A percentile compares a stretch with the other conserved stretches of the same genome.
phyloP scores from a whole-genome alignment of 2,888 invertebrate species.

The Autographa pulchrina region DNA sequence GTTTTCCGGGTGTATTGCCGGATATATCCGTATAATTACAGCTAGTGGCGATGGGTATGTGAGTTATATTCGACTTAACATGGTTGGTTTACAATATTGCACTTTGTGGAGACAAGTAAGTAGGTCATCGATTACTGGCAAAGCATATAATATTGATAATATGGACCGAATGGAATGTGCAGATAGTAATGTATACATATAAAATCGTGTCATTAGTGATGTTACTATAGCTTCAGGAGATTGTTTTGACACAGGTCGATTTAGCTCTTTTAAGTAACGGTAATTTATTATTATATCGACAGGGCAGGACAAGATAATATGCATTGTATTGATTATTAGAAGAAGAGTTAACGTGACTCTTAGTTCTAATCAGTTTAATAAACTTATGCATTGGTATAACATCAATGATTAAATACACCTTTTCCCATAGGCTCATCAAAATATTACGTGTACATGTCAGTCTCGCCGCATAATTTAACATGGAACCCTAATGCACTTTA shows the following conservation, averaged over 20 bases:
- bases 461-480: not conserved
- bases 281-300: too few relatives aligned
- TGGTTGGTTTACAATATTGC: conserved; percentile 47
- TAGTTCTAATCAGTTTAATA: too few relatives aligned
- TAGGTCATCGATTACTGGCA: conserved; percentile 30
- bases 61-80: conserved; percentile 30
- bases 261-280: too few relatives aligned
- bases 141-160: not conserved
- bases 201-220: not conserved
- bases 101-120: conserved; percentile 37
- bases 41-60: conserved; percentile 32
- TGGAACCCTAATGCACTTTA: not conserved
- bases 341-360: too few relatives aligned
- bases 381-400: too few relatives aligned
- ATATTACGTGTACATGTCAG: too few relatives aligned
- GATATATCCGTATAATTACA: conserved; percentile 21
- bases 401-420: too few relatives aligned
- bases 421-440: too few relatives aligned
- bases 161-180: not conserved
- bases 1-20: conserved; percentile 22
- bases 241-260: too few relatives aligned
- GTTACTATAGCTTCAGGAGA: too few relatives aligned
- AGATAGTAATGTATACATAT: not conserved
- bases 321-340: too few relatives aligned
- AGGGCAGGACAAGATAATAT: too few relatives aligned